Evolutionary conservation across 2,888 invertebrate genomes (phyloP).

Genomic region (Allacma fusca): DNA sequence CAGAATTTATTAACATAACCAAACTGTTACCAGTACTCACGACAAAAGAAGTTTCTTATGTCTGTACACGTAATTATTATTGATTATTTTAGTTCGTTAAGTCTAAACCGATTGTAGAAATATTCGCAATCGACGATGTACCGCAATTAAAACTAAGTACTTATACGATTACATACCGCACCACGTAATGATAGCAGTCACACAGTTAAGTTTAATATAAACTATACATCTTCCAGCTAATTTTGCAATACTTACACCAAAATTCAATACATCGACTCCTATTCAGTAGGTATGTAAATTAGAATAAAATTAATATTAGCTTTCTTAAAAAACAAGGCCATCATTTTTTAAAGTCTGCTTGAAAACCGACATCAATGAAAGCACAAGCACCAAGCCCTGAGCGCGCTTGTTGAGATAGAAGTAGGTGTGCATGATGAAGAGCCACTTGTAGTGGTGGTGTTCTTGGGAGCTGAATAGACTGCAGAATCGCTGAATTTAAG

Average conservation of each 20-base stretch:
- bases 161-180: not conserved
- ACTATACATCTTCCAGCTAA: not conserved
- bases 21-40: not conserved
- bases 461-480: slow-evolving; percentile 88
- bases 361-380: slow-evolving; percentile 88
- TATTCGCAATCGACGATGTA: not conserved
- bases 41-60: not conserved
- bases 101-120: not conserved
- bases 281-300: not conserved
- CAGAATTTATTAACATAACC: not conserved
- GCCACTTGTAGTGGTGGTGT: slow-evolving; percentile 93
- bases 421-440: slow-evolving; percentile 86
- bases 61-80: not conserved
- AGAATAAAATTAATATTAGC: slow-evolving; percentile 20
- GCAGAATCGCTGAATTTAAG: slow-evolving; percentile 96
- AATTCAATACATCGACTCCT: slow-evolving; percentile 3
- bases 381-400: slow-evolving; percentile 92
- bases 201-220: not conserved
- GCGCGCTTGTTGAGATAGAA: slow-evolving; percentile 71
- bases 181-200: not conserved
- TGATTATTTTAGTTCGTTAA: not conserved
- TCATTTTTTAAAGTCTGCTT: slow-evolving; percentile 55
- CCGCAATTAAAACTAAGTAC: not conserved
- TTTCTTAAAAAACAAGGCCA: slow-evolving; percentile 23
- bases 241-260: slow-evolving; percentile 10